A percentile compares a stretch with the other conserved stretches of the same genome.
phyloP scores from a whole-genome alignment of 2,888 invertebrate species.

The Timandra comae region DNA sequence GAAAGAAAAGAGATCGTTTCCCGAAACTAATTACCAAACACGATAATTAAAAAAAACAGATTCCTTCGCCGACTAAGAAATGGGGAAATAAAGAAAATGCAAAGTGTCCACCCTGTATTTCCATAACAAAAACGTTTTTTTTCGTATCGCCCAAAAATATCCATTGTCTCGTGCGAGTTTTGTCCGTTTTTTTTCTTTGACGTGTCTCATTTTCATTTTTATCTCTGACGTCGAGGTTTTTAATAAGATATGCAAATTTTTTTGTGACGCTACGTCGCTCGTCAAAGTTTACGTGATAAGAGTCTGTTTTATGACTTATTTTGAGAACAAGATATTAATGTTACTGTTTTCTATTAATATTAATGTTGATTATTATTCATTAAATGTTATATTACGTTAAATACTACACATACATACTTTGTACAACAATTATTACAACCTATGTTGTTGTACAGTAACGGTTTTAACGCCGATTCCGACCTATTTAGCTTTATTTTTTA shows the following conservation, averaged over 20 bases:
- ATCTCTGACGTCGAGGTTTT: conserved; percentile 64
- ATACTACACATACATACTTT: too few species aligned
- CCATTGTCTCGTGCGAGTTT: conserved; percentile 67
- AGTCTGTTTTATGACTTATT: conserved; percentile 18
- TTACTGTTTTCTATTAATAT: too few species aligned
- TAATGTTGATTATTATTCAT: too few species aligned
- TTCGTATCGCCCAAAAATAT: conserved; percentile 69
- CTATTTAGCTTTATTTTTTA: too few species aligned
- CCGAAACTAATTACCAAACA: conserved; percentile 76
- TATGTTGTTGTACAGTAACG: too few species aligned
- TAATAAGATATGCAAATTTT: conserved; percentile 75
- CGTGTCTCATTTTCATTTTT: conserved; percentile 71
- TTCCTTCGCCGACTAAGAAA: conserved; percentile 50
- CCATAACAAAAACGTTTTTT: conserved; percentile 70
- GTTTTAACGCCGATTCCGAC: too few species aligned
- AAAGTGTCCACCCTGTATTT: conserved; percentile 72
- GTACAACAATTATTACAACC: too few species aligned
- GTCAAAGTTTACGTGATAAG: conserved; percentile 46
- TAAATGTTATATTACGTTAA: too few species aligned
- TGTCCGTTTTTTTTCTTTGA: conserved; percentile 63
- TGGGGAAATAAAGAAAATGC: conserved; percentile 71
- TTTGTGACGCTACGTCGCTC: conserved; percentile 40
- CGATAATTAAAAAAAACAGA: conserved; percentile 75
- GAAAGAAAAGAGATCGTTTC: conserved; percentile 64
- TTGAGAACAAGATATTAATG: too few species aligned